phyloP scores from a whole-genome alignment of 2,888 invertebrate genomes.

The Tipula confusa region DNA sequence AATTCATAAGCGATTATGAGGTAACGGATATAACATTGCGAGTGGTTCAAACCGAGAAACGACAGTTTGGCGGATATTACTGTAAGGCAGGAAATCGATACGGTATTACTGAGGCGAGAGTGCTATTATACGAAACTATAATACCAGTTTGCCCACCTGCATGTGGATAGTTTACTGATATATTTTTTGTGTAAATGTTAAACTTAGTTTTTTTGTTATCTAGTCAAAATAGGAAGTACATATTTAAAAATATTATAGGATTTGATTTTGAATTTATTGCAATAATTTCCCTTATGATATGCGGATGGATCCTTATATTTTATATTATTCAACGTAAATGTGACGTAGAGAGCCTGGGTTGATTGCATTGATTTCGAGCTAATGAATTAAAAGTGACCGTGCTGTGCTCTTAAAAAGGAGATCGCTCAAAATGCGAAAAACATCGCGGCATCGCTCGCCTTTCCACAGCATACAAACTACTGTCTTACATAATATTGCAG shows the following conservation, averaged over 20 bases:
- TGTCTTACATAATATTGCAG: no score
- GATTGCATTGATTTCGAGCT: no score
- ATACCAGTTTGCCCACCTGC: not conserved
- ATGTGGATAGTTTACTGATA: not conserved
- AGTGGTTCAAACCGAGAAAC: not conserved
- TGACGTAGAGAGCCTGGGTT: no score
- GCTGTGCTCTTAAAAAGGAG: no score
- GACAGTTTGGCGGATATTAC: not conserved
- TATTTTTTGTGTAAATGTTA: not conserved
- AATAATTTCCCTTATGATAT: no score
- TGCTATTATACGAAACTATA: not conserved
- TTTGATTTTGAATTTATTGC: no score
- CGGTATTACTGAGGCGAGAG: not conserved
- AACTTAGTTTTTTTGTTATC: not conserved
- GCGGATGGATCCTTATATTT: no score
- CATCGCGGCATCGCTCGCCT: no score
- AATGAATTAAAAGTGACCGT: no score
- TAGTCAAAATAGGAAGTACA: constrained; percentile 5
- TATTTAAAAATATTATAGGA: not conserved
- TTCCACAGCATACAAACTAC: no score
- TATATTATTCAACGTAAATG: no score
- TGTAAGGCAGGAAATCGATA: constrained; percentile 3
- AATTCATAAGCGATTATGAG: not conserved
- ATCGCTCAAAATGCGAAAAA: no score
- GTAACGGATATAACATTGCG: not conserved